Base-by-base conservation (phyloP, 2,113 vertebrate species). In the Charina bottae region DNA sequence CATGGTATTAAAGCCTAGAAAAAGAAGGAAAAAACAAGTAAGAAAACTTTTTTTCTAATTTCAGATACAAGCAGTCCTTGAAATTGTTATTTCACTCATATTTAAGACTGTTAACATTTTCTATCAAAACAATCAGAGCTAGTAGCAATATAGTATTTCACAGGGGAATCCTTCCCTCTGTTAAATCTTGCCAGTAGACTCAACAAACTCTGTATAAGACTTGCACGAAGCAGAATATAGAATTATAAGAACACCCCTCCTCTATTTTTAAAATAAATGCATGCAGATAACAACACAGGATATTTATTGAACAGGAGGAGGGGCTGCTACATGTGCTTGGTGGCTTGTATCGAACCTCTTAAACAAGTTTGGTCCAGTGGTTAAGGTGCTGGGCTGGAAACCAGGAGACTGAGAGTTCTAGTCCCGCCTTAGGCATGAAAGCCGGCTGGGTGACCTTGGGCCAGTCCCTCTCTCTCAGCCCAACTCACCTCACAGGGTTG, bases 1-100 rank as follows among this genome's bases (percentile, higher is more conserved):
- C 87, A 97, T 95, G 0, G 96, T 62, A n/a, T 97, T 26, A 26
- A 98, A 96, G 6, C 83, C 98, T 98, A 94, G 85, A 3, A 1
- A 85, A 55, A 87, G 28, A 55, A 87, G 28, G 88, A 60, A 15
- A 33, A 3, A 33, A 1, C 0, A 1, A n/a, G 2, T 53, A 87
- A 21, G 2, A 6, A 3, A 72, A 53, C 60, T 85, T 91, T 90
- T 6, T 6, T 37, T 42, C 37, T n/a, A 90, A 58, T 23, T 42
- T 6, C 89, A 88, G 28, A 33, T 55, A 53, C 85, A 64, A 78
- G 33, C 72, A 54, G 19, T 54, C 12, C 42, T 4, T n/a, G 17
- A 53, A 92, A 42, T 89, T 56, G 89, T 91, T 17, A 92, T 28
- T 86, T 53, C 84, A 78, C 17, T 78, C 33, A 72, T 86, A 88